These are phyloP conservation scores for Himalopsyche tibetana DNA, from an alignment of 2,888 invertebrate species.

Conservation along the genomic window DNA sequence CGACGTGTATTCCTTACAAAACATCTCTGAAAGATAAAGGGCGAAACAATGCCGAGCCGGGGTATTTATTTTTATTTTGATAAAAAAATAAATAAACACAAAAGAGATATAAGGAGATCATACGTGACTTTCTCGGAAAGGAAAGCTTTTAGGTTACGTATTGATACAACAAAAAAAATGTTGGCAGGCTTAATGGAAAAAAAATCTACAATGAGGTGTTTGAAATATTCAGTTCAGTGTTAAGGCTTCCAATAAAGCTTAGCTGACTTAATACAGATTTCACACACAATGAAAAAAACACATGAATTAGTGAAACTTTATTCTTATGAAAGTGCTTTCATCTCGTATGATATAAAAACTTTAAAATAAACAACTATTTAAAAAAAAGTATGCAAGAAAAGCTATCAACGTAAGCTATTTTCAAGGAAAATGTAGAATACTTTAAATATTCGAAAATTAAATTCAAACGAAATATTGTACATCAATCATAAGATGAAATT, in stretches of 20 bases:
- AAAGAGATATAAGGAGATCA: conserved; percentile 40
- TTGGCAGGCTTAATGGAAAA: conserved; percentile 15
- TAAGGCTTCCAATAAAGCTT: conserved; percentile 31
- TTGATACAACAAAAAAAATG: conserved; percentile 20
- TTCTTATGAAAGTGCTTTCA: not conserved
- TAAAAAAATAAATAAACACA: conserved; percentile 10
- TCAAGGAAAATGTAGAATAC: too few species aligned
- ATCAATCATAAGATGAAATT: too few species aligned
- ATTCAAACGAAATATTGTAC: too few species aligned
- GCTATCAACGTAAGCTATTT: too few species aligned
- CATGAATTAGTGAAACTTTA: not conserved
- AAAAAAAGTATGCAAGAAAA: too few species aligned
- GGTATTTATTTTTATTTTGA: conserved; percentile 21
- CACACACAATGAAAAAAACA: not conserved
- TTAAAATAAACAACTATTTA: too few species aligned
- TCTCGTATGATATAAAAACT: not conserved
- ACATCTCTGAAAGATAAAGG: conserved; percentile 33
- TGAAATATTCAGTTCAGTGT: conserved; percentile 31
- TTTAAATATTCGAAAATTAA: too few species aligned
- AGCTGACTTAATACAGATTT: conserved; percentile 9
- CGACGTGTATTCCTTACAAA: conserved; percentile 38
- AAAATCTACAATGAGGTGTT: conserved; percentile 27
- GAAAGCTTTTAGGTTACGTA: conserved; percentile 34
- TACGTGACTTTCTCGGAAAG: conserved; percentile 32
- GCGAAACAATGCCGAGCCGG: conserved; percentile 32